Conservation (phyloP, 2,113 vertebrate genomes). For the Antechinus stuartii region DNA sequence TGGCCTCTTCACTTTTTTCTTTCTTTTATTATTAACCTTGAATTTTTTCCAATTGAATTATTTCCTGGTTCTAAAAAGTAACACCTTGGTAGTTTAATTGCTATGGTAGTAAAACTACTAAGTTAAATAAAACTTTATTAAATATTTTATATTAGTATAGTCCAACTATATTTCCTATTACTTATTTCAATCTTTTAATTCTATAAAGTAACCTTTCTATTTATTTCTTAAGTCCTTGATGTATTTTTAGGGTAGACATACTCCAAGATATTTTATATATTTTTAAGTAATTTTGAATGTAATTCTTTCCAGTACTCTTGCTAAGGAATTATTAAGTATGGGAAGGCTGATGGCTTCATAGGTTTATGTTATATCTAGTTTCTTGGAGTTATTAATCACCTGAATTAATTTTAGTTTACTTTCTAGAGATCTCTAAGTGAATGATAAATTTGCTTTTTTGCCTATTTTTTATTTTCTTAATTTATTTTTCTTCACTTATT, state of each 20-base stretch:
- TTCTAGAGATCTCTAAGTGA: neutral
- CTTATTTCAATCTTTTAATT: neutral
- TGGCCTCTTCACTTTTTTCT: neutral
- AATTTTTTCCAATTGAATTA: neutral
- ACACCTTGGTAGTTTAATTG: neutral
- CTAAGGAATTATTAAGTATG: neutral
- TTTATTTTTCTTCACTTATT: neutral
- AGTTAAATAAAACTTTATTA: neutral
- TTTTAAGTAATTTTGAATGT: neutral
- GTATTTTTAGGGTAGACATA: neutral
- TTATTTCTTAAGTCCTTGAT: neutral
- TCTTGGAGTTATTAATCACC: neutral
- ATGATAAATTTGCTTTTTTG: neutral
- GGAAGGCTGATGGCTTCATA: neutral
- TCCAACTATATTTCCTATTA: neutral
- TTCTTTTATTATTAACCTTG: neutral
- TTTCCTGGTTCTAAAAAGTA: neutral
- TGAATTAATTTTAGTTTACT: neutral
- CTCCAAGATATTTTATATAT: neutral
- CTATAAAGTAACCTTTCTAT: neutral
- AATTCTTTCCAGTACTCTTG: neutral
- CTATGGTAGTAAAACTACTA: neutral
- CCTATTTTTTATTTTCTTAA: neutral
- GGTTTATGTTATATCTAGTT: neutral
- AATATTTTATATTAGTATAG: neutral